Percentiles rank a stretch among this genome's conserved stretches.
These are phyloP conservation scores for Choristoneura rosaceana DNA, from an alignment of 2,888 invertebrate genomes.

Conservation along the genomic window DNA sequence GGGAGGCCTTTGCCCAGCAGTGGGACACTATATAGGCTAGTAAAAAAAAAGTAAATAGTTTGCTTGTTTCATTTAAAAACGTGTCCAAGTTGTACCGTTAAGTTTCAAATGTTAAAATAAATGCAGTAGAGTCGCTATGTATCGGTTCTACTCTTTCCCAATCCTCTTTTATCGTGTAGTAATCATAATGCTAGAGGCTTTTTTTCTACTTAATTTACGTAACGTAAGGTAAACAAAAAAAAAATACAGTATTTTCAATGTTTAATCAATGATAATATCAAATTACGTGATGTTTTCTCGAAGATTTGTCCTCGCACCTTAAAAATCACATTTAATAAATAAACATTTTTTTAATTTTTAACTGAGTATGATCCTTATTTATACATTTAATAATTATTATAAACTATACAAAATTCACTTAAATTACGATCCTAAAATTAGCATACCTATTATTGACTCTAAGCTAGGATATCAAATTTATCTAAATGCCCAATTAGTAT, in stretches of 20 bases:
- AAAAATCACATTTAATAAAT: not conserved
- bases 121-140: no score
- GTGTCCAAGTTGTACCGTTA: no score
- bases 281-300: not conserved
- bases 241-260: not conserved
- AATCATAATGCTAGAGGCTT: no score
- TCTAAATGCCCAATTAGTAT: slow-evolving; percentile 7
- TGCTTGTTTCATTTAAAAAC: no score
- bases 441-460: not conserved
- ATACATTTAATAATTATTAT: no score
- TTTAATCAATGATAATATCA: slow-evolving; percentile 6
- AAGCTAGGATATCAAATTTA: not conserved
- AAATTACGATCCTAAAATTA: not conserved
- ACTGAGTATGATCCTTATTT: not conserved
- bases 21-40: no score
- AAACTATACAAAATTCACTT: not conserved
- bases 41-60: no score
- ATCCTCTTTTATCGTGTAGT: no score
- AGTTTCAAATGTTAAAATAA: no score
- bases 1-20: no score
- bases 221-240: not conserved
- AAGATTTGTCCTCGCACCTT: not conserved
- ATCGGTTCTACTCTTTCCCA: no score
- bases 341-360: not conserved
- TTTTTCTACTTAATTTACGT: no score